phyloP scores from a whole-genome alignment of 2,113 vertebrate genomes.

The Anser cygnoides region DNA sequence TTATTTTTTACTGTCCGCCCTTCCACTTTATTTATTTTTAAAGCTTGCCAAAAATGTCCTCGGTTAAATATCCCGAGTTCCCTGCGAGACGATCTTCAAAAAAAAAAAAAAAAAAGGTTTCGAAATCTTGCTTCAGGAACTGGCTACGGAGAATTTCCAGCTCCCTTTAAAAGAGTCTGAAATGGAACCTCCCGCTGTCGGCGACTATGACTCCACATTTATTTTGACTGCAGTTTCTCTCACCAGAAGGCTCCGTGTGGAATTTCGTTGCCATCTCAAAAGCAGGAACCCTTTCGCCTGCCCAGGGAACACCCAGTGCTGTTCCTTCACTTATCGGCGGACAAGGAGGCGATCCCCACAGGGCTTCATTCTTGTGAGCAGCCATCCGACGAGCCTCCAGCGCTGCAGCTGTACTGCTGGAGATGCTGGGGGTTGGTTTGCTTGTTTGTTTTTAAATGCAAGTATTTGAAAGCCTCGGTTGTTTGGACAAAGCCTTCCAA shows the following conservation, averaged over 20 bases:
- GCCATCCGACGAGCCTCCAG: neutral
- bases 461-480: conserved; percentile 51
- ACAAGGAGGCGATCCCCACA: conserved; percentile 38
- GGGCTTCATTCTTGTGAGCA: conserved; percentile 6
- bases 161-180: neutral
- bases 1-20: neutral
- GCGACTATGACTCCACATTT: neutral
- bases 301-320: neutral
- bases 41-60: neutral
- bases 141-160: neutral
- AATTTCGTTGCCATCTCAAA: neutral
- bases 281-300: conserved; percentile 14
- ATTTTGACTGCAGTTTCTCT: neutral
- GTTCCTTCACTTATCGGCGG: neutral
- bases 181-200: neutral
- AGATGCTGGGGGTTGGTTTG: neutral
- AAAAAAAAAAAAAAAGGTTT: neutral
- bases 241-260: neutral
- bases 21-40: neutral
- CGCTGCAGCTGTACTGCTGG: conserved; percentile 49
- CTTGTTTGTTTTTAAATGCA: neutral
- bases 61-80: neutral
- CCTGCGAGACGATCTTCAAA: neutral
- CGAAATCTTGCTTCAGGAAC: neutral
- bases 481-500: neutral